These are phyloP conservation scores for Agriopis marginaria DNA, from an alignment of 2,888 invertebrate species.

Conservation along the genomic window DNA sequence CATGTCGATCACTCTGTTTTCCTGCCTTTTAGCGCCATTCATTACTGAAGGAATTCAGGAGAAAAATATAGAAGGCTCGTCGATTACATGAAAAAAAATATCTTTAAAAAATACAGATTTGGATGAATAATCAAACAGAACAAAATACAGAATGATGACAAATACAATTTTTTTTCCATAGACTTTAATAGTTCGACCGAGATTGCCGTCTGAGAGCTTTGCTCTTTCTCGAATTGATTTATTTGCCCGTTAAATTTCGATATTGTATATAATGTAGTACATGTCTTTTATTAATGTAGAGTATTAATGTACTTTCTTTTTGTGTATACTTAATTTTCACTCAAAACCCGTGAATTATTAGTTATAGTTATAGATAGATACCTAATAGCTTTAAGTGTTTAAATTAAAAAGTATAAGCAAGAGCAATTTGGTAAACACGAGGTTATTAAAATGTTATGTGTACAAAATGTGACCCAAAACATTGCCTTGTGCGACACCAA, in stretches of 20 bases:
- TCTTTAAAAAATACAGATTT: too few species aligned
- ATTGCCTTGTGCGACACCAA: conserved; percentile 68
- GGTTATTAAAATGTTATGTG: conserved; percentile 47
- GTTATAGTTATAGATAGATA: conserved; percentile 52
- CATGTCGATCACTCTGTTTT: conserved; percentile 45
- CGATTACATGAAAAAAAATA: not conserved
- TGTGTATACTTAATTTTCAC: conserved; percentile 46
- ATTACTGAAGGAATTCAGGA: conserved; percentile 16
- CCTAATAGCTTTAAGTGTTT: conserved; percentile 84
- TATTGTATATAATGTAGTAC: too few species aligned
- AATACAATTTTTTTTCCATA: too few species aligned
- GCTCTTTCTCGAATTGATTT: too few species aligned
- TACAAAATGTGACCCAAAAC: conserved; percentile 59
- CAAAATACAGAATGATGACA: too few species aligned
- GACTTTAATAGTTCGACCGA: too few species aligned
- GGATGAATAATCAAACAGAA: too few species aligned
- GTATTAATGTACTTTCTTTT: not conserved
- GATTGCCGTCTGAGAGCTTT: too few species aligned
- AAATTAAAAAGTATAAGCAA: conserved; percentile 72
- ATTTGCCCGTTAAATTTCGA: too few species aligned
- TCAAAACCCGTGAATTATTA: conserved; percentile 65
- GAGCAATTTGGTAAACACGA: conserved; percentile 60
- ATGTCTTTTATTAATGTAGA: not conserved
- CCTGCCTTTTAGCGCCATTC: conserved; percentile 32
- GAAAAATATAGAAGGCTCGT: not conserved